Evolutionary conservation across 2,888 invertebrate species (phyloP).

Genomic region (Phrixothrix hirtus): DNA sequence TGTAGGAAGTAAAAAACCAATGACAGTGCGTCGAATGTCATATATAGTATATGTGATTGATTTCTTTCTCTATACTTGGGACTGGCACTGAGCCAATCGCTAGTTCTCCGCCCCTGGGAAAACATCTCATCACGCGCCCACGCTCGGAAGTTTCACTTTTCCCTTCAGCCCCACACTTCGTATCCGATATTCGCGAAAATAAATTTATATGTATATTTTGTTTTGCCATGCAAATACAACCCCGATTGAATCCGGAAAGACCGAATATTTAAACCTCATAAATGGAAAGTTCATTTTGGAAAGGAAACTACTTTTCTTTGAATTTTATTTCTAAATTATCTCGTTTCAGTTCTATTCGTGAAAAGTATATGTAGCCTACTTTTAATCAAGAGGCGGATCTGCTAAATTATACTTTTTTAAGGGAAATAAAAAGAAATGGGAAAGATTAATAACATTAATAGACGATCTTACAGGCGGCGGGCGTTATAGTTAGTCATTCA

Average conservation of each 20-base stretch:
- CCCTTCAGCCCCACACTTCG: conserved; percentile 32
- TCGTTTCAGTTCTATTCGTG: conserved; percentile 12
- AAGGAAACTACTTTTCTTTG: conserved; percentile 20
- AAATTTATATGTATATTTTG: conserved; percentile 37
- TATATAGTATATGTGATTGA: conserved; percentile 34
- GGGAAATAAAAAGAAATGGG: conserved; percentile 32
- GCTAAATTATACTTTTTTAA: conserved; percentile 31
- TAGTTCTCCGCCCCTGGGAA: conserved; percentile 36
- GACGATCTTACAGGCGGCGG: too few relatives aligned
- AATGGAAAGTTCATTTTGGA: conserved; percentile 23
- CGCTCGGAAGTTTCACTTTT: conserved; percentile 26
- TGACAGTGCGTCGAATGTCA: conserved; percentile 28
- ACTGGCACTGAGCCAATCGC: conserved; percentile 43
- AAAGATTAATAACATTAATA: conserved; percentile 20
- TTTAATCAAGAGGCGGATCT: conserved; percentile 35
- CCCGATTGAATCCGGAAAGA: conserved; percentile 28
- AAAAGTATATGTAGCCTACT: conserved; percentile 22
- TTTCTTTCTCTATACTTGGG: conserved; percentile 35
- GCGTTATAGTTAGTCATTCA: too few relatives aligned
- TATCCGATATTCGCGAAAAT: conserved; percentile 34
- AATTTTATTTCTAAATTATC: conserved; percentile 16
- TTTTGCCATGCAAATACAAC: conserved; percentile 30
- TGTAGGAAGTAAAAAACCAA: conserved; percentile 19
- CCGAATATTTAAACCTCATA: conserved; percentile 30
- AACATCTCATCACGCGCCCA: conserved; percentile 37